Evolutionary conservation across 2,113 vertebrate species (phyloP).

Genomic region (Dasyprocta punctata): DNA sequence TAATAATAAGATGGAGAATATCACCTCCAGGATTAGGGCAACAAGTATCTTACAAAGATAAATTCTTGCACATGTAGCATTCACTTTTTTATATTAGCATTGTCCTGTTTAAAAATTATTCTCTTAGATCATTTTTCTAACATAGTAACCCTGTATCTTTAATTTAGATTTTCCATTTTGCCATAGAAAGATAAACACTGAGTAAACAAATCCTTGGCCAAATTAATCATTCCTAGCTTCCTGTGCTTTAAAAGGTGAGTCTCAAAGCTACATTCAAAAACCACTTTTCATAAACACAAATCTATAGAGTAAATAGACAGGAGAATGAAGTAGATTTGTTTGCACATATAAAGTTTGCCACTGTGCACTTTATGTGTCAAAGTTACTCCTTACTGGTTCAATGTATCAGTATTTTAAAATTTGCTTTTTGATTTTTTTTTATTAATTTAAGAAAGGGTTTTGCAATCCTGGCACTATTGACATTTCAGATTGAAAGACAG

Average conservation of each 20-base stretch:
- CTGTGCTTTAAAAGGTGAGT: constrained; percentile 38
- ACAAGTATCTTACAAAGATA: background rate
- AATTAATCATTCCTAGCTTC: background rate
- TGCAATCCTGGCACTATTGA: background rate
- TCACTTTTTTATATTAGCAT: background rate
- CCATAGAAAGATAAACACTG: background rate
- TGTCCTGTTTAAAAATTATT: constrained; percentile 5
- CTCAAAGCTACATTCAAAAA: constrained; percentile 10
- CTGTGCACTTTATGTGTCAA: background rate
- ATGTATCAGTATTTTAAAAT: constrained; percentile 7
- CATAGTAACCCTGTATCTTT: background rate
- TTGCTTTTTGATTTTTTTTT: constrained; percentile 23
- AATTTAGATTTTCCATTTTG: background rate
- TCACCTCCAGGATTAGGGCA: background rate
- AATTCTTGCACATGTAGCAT: background rate
- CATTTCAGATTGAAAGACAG: background rate
- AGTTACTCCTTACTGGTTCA: background rate
- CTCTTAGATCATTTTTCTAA: background rate
- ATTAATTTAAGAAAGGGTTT: constrained; percentile 25
- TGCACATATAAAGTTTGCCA: constrained; percentile 24
- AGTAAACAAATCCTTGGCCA: background rate
- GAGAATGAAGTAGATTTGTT: background rate
- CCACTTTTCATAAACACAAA: constrained; percentile 39
- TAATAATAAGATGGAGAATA: background rate
- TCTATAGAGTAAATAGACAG: background rate